Base-by-base conservation (phyloP, 1,140 invertebrate genomes). In the Lysiphlebus fabarum region DNA sequence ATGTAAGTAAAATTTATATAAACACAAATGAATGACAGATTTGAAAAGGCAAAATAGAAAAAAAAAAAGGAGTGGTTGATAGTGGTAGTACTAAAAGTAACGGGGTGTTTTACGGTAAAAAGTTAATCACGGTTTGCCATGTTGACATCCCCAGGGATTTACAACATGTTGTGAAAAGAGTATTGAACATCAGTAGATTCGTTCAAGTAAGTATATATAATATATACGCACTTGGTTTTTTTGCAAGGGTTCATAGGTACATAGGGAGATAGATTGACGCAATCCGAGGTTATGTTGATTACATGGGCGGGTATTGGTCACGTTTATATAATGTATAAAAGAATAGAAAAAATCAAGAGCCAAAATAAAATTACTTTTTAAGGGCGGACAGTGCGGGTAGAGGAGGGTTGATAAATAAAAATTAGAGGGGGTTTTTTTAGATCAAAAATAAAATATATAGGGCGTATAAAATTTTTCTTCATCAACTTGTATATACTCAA, bases 41-140 rank as follows among this genome's bases (percentile, higher is more conserved):
- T 76, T 78, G 78, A 26, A 26, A 26, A 26, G 17, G 17, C 17
- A 26, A 26, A 26, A 26, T 26, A 26, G 17, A 26, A 4, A n/a
- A n/a, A n/a, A n/a, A 38, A n/a, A 33, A 34, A 51, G 53, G 10
- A 14, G 42, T 11, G 36, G n/a, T 50, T 4, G 41, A 17, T 14
- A 26, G 12, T 26, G 33, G 14, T n/a, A 38, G 49, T 38, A 43
- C 36, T 49, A 41, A 51, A 36, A 62, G 33, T 59, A 54, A 61
- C 36, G 56, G 54, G 71, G 67, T 69, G 68, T 26, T 26, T 51
- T 51, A 51, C 48, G 72, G 71, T 72, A 73, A 78, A 80, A 80
- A 80, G 77, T 80, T 80, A 80, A 80, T 80, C 77, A 80, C 75
- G 75, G 75, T 76, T 79, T 76, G 74, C 75, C 71, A 72, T 78